Conservation (phyloP, 2,888 invertebrate genomes). For the Sabatieria punctata region DNA sequence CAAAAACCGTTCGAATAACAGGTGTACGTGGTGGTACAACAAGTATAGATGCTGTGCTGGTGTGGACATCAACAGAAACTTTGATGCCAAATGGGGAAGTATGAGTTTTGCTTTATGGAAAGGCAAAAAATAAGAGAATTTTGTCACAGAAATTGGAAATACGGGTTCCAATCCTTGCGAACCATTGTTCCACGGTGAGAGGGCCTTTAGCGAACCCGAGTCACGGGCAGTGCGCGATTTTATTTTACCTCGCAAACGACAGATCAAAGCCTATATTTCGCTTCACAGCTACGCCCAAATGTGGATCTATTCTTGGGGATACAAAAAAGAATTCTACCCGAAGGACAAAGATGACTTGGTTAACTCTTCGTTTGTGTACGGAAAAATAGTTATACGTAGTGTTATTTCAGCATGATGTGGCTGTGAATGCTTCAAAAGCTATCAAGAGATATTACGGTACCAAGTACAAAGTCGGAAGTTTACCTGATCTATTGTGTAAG, state of each 20-base stretch:
- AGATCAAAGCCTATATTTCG: not conserved
- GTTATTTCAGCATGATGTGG: no score
- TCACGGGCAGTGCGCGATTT: slow-evolving; percentile 26
- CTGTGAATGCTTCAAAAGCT: no score
- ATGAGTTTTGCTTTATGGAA: slow-evolving; percentile 1
- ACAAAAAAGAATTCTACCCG: not conserved
- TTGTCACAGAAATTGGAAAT: not conserved
- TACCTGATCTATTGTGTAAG: no score
- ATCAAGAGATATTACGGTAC: no score
- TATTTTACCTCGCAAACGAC: slow-evolving; percentile 12
- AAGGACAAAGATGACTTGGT: not conserved
- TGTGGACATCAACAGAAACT: slow-evolving; percentile 29
- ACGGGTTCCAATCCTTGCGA: slow-evolving; percentile 29
- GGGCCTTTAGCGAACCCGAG: slow-evolving; percentile 35
- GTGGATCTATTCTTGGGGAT: slow-evolving; percentile 6
- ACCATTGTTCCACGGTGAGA: slow-evolving; percentile 32
- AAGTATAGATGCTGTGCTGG: slow-evolving; percentile 16
- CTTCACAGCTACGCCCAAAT: slow-evolving; percentile 5
- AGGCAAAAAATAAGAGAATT: not conserved
- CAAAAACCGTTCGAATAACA: slow-evolving; percentile 16
- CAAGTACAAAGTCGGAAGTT: no score
- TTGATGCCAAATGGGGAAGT: slow-evolving; percentile 22
- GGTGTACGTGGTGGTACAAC: slow-evolving; percentile 10
- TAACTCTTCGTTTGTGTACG: no score
- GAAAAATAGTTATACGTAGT: no score